Base-by-base conservation (phyloP, 1,140 invertebrate genomes). In the Drosophila mayri region DNA sequence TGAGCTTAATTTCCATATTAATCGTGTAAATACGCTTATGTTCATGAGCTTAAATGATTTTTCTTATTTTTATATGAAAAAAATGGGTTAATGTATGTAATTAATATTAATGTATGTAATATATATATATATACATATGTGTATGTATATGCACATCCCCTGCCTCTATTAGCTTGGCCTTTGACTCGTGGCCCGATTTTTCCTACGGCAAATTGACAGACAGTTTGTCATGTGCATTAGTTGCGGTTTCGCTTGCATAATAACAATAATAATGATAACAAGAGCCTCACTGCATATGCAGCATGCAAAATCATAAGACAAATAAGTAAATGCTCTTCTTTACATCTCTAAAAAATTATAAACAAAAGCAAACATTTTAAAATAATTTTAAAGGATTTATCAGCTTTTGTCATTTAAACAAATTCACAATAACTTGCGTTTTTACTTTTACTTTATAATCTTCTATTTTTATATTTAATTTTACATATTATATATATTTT, bases 201-300 rank as follows among this genome's bases (percentile, higher is more conserved):
- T 75, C 22, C 14, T 37, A 20, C 35, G 12, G 59, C 55, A 75
- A 87, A 82, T 86, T 86, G 68, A 86, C 70, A 86, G 82, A 63
- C 82, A 77, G 73, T 78, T 82, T 79, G 68, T 70, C 75, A 60
- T 77, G 75, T 64, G 82, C 76, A 87, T 87, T 87, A 86, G 83
- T 87, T 87, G 83, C 60, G 83, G 79, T 83, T 87, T 68, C 57
- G 30, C 68, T 71, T 75, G 68, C 74, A 71, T 62, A 76, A 86
- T 86, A 75, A 81, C 70, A 76, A 72, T 50, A 55, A 10, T 22
- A 28, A 38, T 40, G 25, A 38, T 55, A 16, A n/a, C 38, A 38
- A 59, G 35, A 40, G 2, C 10, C 2, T 20, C 14, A 10, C 14
- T 16, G 50, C 1, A 22, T 9, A 10, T 5, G 0, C 4, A 35